Evolutionary conservation across 2,797 vertebrate genomes (phyloP).

Genomic region (Sciurus carolinensis): DNA sequence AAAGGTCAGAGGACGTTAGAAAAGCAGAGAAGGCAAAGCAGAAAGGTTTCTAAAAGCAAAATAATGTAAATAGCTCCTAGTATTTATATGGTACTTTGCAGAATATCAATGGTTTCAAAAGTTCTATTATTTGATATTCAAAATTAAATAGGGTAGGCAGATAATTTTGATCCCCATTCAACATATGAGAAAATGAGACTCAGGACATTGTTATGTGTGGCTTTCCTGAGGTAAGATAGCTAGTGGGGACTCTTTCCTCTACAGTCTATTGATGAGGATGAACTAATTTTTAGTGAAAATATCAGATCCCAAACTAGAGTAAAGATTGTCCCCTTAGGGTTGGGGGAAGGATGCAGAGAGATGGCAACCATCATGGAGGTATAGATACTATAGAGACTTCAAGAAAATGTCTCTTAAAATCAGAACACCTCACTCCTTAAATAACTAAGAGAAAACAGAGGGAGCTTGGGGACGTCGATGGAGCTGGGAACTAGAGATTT

Average conservation of each 20-base stretch:
- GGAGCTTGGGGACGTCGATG: not conserved
- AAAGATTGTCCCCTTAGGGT: not conserved
- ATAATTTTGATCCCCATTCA: not conserved
- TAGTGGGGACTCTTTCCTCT: too few relatives aligned
- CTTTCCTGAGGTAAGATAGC: not conserved
- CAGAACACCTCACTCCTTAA: not conserved
- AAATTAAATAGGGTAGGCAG: not conserved
- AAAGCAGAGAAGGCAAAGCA: not conserved
- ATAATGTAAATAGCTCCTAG: not conserved
- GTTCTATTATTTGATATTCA: not conserved
- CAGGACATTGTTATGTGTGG: not conserved
- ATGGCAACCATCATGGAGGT: not conserved
- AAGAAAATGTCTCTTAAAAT: not conserved
- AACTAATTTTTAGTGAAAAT: not conserved
- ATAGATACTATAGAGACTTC: not conserved
- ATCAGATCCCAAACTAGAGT: not conserved
- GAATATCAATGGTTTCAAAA: not conserved
- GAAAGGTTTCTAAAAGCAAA: constrained; percentile 50
- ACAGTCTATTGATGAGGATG: not conserved
- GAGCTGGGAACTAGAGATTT: not conserved
- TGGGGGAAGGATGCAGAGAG: not conserved
- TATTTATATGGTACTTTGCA: not conserved
- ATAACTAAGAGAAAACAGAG: not conserved
- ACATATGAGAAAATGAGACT: not conserved
- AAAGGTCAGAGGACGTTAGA: not conserved